These are phyloP conservation scores for Pelvicachromis taeniatus DNA, from an alignment of 2,113 vertebrate species.

Conservation along the genomic window DNA sequence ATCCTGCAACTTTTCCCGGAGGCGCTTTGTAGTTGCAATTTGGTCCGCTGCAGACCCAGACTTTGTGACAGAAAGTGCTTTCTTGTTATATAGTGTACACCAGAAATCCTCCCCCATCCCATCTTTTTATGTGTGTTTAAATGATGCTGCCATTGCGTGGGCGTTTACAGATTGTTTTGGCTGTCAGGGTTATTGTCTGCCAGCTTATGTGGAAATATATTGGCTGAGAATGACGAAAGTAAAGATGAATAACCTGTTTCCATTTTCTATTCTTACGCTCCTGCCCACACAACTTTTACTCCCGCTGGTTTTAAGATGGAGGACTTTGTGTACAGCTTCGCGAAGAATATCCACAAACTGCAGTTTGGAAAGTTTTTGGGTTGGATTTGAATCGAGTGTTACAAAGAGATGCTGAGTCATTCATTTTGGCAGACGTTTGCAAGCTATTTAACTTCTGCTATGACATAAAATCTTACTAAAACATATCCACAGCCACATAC, in stretches of 20 bases:
- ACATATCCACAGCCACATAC: not conserved
- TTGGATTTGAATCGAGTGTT: not conserved
- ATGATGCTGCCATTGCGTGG: conserved; percentile 11
- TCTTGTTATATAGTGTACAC: conserved; percentile 15
- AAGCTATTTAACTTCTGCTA: not conserved
- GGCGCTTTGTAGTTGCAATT: conserved; percentile 1
- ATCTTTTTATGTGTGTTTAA: conserved; percentile 33
- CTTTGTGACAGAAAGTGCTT: not conserved
- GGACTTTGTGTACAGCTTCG: conserved; percentile 3
- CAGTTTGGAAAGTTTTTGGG: conserved; percentile 18
- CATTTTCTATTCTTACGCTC: conserved; percentile 35
- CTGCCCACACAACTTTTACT: conserved; percentile 41
- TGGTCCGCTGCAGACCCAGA: not conserved
- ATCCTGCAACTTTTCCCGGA: not conserved
- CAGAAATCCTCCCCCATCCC: not conserved
- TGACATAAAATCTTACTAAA: not conserved
- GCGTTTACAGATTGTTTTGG: conserved; percentile 50
- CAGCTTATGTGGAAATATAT: conserved; percentile 40
- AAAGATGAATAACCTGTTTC: conserved; percentile 34
- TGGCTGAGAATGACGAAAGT: conserved; percentile 37
- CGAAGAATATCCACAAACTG: not conserved
- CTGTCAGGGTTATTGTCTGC: conserved; percentile 47
- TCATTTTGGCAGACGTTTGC: not conserved
- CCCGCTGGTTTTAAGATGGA: not conserved
- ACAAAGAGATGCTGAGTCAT: not conserved